Conservation (phyloP, 1,140 invertebrate species). For the Dendrolimus punctatus region DNA sequence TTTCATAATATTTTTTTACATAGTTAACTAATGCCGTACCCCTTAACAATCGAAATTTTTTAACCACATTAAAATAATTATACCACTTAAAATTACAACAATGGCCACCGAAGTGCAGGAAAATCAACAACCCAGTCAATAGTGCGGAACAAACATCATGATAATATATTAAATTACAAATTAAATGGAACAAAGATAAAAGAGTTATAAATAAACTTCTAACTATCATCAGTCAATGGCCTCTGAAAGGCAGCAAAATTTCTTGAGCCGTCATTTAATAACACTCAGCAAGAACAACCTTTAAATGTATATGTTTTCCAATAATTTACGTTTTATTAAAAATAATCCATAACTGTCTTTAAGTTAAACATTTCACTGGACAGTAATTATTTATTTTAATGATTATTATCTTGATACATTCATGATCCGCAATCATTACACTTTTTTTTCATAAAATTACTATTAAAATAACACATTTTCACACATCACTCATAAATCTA, state of each 20-base stretch:
- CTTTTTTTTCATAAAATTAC: constrained; percentile 5
- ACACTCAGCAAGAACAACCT: background rate
- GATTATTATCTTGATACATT: constrained; percentile 28
- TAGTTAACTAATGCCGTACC: constrained; percentile 54
- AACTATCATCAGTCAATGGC: constrained; percentile 12
- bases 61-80: constrained; percentile 47
- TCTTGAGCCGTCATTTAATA: background rate
- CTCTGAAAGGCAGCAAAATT: constrained; percentile 1
- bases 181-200: constrained; percentile 9
- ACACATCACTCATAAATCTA: constrained; percentile 26
- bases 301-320: background rate
- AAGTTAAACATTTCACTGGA: constrained; percentile 9
- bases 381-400: constrained; percentile 10
- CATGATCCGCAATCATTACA: constrained; percentile 15
- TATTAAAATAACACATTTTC: constrained; percentile 22
- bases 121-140: constrained; percentile 53
- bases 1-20: constrained; percentile 30
- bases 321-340: background rate
- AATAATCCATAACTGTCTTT: constrained; percentile 3
- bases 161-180: constrained; percentile 11
- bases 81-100: constrained; percentile 39
- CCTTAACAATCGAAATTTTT: constrained; percentile 45
- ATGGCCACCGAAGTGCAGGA: constrained; percentile 56
- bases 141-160: constrained; percentile 50
- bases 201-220: constrained; percentile 12